Conservation (phyloP, 2,113 vertebrate genomes). For the Naja naja region DNA sequence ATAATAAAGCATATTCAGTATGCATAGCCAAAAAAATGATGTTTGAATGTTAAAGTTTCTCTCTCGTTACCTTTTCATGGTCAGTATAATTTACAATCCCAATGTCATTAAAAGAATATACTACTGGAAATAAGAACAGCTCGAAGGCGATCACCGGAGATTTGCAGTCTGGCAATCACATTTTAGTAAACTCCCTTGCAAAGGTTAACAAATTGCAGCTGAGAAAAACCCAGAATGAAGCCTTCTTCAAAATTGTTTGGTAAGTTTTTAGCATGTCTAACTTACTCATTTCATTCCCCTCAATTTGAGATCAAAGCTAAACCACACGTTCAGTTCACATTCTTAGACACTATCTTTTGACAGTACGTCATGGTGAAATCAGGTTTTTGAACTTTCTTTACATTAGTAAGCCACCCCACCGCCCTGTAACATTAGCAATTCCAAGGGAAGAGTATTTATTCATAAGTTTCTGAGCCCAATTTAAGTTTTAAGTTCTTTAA, state of each 20-base stretch:
- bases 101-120: conserved; percentile 52
- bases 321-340: not conserved
- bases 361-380: not conserved
- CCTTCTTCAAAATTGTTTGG: conserved; percentile 7
- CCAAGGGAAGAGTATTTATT: not conserved
- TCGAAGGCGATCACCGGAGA: conserved; percentile 50
- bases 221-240: conserved; percentile 33
- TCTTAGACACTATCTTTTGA: not conserved
- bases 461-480: not conserved
- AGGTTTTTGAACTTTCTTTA: not conserved
- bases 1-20: conserved; percentile 55
- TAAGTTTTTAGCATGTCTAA: not conserved
- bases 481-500: not conserved
- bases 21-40: conserved; percentile 47
- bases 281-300: not conserved
- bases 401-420: not conserved
- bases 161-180: conserved; percentile 37
- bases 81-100: conserved; percentile 50
- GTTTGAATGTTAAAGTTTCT: conserved; percentile 37
- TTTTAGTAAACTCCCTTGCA: conserved; percentile 56
- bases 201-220: conserved; percentile 38
- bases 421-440: not conserved
- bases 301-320: not conserved
- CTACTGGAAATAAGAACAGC: conserved; percentile 51
- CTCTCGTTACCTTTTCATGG: conserved; percentile 48